phyloP scores from a whole-genome alignment of 2,888 invertebrate genomes.

The Eupithecia exiguata region DNA sequence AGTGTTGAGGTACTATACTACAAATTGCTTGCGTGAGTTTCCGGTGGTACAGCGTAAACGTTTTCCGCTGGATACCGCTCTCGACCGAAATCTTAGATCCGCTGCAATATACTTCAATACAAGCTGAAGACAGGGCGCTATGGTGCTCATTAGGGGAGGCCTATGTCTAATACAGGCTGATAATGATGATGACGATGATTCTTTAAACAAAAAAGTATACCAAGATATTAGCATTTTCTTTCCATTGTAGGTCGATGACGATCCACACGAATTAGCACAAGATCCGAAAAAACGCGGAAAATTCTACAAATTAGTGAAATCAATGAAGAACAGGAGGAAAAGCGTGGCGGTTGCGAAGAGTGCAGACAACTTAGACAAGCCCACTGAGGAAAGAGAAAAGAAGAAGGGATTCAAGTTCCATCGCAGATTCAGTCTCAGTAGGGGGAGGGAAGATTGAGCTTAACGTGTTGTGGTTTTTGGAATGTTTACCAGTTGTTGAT shows the following conservation, averaged over 20 bases:
- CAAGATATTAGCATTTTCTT: background rate
- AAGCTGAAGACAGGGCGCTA: too few relatives aligned
- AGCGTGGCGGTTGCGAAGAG: slow-evolving; percentile 80
- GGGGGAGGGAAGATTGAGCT: slow-evolving; percentile 75
- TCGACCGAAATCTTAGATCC: background rate
- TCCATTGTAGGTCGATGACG: slow-evolving; percentile 61
- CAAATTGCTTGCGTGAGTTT: background rate
- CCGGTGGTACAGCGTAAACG: background rate
- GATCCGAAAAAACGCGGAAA: slow-evolving; percentile 77
- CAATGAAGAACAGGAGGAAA: slow-evolving; percentile 79
- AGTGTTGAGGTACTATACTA: slow-evolving; percentile 65
- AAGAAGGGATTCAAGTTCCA: slow-evolving; percentile 78
- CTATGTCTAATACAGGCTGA: too few relatives aligned
- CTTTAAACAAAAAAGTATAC: too few relatives aligned
- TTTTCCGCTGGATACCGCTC: background rate
- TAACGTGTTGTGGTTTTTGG: slow-evolving; percentile 37
- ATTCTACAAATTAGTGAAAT: slow-evolving; percentile 77
- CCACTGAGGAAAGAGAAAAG: slow-evolving; percentile 67
- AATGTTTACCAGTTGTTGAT: slow-evolving; percentile 30
- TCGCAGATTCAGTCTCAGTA: slow-evolving; percentile 75
- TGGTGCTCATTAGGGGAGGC: too few relatives aligned
- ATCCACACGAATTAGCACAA: slow-evolving; percentile 59
- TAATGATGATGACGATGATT: too few relatives aligned
- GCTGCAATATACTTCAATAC: background rate
- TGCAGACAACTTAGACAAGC: slow-evolving; percentile 74